Evolutionary conservation across 2,888 invertebrate species (phyloP).

Genomic region (Phymatocera aterrima): DNA sequence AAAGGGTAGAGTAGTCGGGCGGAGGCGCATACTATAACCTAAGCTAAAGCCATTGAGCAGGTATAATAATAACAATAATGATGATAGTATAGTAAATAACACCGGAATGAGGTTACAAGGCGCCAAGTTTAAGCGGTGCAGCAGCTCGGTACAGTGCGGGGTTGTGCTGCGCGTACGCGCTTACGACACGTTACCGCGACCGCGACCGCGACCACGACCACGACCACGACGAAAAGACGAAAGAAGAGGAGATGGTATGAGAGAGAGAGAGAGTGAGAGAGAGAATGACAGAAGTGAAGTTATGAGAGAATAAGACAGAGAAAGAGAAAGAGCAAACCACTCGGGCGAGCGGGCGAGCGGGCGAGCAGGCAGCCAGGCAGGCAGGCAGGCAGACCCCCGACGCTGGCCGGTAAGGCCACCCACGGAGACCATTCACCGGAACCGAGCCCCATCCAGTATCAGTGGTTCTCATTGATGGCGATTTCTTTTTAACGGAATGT

Average conservation of each 20-base stretch:
- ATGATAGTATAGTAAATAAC: conserved; percentile 11
- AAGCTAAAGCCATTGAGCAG: too few relatives aligned
- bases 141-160: too few relatives aligned
- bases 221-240: neutral
- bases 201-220: neutral
- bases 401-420: conserved; percentile 67
- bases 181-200: conserved; percentile 25
- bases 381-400: conserved; percentile 76
- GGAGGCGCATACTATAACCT: conserved; percentile 18
- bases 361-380: conserved; percentile 47
- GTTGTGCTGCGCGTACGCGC: neutral
- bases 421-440: conserved; percentile 75
- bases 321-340: conserved; percentile 42
- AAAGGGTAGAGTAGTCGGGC: too few relatives aligned
- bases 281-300: neutral
- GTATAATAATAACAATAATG: too few relatives aligned
- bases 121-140: neutral
- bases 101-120: conserved; percentile 44
- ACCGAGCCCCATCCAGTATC: conserved; percentile 71
- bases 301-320: conserved; percentile 29
- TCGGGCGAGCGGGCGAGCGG: conserved; percentile 72
- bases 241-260: neutral
- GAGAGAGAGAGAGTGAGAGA: neutral
- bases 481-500: conserved; percentile 21
- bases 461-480: conserved; percentile 66